Percentiles rank a stretch among this genome's conserved stretches.
Evolutionary conservation across 2,797 vertebrate genomes (phyloP).

Genomic region (Eospalax fontanierii): DNA sequence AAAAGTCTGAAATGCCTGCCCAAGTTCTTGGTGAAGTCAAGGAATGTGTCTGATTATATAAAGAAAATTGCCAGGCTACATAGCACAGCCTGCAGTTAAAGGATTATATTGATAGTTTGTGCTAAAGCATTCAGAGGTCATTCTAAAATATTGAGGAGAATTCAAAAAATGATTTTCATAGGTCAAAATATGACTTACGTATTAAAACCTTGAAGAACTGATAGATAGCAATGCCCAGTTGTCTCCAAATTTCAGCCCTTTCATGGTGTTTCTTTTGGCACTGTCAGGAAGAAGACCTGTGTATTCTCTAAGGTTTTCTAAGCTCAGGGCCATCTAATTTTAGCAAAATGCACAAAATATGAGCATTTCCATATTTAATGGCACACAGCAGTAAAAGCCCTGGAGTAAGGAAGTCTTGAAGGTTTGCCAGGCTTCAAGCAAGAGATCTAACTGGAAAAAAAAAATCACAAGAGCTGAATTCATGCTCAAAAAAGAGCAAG

Average conservation of each 20-base stretch:
- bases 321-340: constrained; percentile 44
- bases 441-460: neutral
- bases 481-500: neutral
- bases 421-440: constrained; percentile 25
- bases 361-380: constrained; percentile 79
- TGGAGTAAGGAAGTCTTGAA: constrained; percentile 49
- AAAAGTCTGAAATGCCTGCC: neutral
- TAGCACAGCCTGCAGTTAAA: neutral
- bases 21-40: neutral
- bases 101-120: neutral
- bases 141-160: neutral
- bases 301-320: constrained; percentile 57
- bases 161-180: neutral
- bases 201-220: neutral
- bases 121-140: neutral
- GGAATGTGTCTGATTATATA: no score
- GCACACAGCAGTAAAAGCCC: constrained; percentile 56
- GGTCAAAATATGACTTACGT: neutral
- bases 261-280: neutral
- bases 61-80: neutral
- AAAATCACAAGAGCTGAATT: constrained; percentile 13
- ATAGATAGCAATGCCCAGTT: neutral
- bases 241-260: neutral
- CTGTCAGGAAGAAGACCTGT: neutral
- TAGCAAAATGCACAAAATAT: constrained; percentile 66